Evolutionary conservation across 2,888 invertebrate genomes (phyloP).

Genomic region (Neoitamus cyanurus): DNA sequence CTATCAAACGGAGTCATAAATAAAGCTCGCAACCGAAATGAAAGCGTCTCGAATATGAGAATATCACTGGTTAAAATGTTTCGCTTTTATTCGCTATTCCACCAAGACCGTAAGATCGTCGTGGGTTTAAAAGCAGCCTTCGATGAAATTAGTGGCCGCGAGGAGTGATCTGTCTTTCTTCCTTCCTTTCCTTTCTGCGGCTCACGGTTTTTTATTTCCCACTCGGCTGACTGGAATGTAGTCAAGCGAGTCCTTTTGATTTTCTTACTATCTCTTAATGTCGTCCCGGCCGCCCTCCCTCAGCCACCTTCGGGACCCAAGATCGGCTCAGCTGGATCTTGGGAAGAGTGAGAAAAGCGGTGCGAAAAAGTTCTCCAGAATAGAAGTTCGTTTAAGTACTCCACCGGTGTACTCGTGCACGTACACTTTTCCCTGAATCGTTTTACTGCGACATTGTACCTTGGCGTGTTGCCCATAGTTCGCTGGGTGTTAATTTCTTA

Average conservation of each 20-base stretch:
- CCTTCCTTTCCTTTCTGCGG: background rate
- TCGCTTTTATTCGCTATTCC: slow-evolving; percentile 17
- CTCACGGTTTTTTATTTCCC: background rate
- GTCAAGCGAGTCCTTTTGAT: slow-evolving; percentile 28
- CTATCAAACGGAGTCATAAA: background rate
- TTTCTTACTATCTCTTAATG: slow-evolving; percentile 27
- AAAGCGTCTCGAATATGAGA: background rate
- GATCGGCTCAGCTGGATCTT: background rate
- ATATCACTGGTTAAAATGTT: background rate
- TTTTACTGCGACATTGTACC: background rate
- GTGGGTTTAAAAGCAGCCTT: slow-evolving; percentile 16
- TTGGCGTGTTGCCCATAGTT: background rate
- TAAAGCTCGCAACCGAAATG: background rate
- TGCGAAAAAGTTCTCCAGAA: background rate
- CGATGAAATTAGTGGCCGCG: slow-evolving; percentile 10
- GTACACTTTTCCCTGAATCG: background rate
- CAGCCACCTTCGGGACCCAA: background rate
- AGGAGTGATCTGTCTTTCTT: slow-evolving; percentile 32
- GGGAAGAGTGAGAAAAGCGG: background rate
- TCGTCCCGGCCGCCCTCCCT: background rate
- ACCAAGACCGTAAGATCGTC: background rate
- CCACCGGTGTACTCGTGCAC: background rate
- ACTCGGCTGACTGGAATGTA: slow-evolving; percentile 11
- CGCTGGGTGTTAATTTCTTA: slow-evolving; percentile 16
- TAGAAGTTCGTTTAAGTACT: background rate